phyloP scores from a whole-genome alignment of 53 echinoderm and acorn worm genomes.

The Astropecten irregularis region DNA sequence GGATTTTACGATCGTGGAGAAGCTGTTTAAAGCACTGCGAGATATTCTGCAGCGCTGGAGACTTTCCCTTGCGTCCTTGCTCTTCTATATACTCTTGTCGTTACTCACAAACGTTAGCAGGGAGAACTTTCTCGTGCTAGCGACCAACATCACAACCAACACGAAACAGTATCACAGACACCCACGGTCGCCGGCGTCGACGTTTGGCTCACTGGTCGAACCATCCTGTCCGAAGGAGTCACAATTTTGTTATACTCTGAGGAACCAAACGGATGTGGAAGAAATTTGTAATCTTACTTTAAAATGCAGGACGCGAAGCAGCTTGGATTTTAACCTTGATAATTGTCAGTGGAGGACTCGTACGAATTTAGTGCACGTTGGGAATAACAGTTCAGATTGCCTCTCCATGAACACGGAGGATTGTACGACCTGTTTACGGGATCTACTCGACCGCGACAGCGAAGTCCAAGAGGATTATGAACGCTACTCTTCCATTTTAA shows the following conservation, averaged over 20 bases:
- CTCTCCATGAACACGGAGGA: conserved; percentile 27
- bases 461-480: neutral
- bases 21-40: conserved; percentile 52
- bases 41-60: conserved; percentile 56
- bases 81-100: conserved; percentile 58
- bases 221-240: conserved; percentile 14
- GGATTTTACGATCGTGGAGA: conserved; percentile 70
- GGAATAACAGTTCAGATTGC: conserved; percentile 53
- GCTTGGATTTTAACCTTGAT: conserved; percentile 43
- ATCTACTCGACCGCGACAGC: conserved; percentile 14
- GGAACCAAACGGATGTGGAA: conserved; percentile 16
- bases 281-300: conserved; percentile 39
- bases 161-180: conserved; percentile 5
- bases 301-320: conserved; percentile 31
- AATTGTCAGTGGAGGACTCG: conserved; percentile 35
- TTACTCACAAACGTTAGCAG: conserved; percentile 53
- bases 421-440: conserved; percentile 39
- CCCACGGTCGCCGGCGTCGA: neutral
- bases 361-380: conserved; percentile 30
- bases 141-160: conserved; percentile 15
- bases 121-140: conserved; percentile 61
- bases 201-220: neutral
- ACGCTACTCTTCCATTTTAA: conserved; percentile 50
- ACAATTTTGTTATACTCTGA: conserved; percentile 11
- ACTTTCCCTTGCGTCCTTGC: conserved; percentile 61